Evolutionary conservation across 2,113 vertebrate species (phyloP), one percentile per base, ranked within the genome.

Genomic region (Bettongia penicillata): DNA sequence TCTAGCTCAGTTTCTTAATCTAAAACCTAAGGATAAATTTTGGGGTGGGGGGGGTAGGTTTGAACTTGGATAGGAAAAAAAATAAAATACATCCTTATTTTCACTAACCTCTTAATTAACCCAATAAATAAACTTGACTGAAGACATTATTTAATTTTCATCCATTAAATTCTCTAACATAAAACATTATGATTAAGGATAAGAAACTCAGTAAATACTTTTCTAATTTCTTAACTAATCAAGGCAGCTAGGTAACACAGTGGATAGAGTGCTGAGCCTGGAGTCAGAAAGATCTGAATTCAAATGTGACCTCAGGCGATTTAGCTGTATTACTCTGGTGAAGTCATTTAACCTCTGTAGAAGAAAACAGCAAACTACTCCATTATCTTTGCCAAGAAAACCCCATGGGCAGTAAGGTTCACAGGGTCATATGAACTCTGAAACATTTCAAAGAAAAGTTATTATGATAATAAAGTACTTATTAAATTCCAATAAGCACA

Each of bases 401-500:
- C 48, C 48, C 48, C 48, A 48, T 48, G 48, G 48, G 3, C 48
- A 48, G 2, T 48, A 48, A 48, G 3, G 3, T 48, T 48, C 48
- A 48, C 11, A 37, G 31, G 3, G 31, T 68, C 68, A 19, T 14
- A n/a, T 11, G 11, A 10, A 61, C 8, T 26, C 10, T 90, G 25
- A 89, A 24, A 7, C 48, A 49, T 94, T 96, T 93, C 94, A 97
- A 96, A 95, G 51, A 96, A 97, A 97, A 96, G 90, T 91, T 91
- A 96, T 97, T 94, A 95, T 93, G 92, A 96, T 37, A 14, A 43
- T 77, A 97, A 96, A 97, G 94, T 96, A 96, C 93, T 96, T 93
- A 96, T 94, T 51, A 93, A 96, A 97, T 93, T 94, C 95, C 96
- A 97, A 97, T 96, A 97, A 97, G 97, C 96, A 97, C 98, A 98